Conservation (phyloP, 2,888 invertebrate species). For the Phlogophora meticulosa region DNA sequence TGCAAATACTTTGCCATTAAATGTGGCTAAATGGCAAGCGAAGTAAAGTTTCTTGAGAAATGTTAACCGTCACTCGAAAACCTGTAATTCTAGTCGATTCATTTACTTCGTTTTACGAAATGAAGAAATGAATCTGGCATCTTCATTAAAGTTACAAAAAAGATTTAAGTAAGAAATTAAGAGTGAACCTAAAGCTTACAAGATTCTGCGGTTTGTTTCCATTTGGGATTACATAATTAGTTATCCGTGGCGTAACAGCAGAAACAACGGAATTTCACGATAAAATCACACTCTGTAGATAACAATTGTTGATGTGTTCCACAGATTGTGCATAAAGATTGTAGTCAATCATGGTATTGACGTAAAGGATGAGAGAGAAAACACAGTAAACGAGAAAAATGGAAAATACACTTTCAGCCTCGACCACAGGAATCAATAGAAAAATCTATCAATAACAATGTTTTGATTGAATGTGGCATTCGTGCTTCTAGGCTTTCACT, state of each 20-base stretch:
- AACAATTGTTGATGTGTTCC: slow-evolving; percentile 78
- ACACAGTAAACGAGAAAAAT: slow-evolving; percentile 21
- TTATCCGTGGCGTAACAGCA: slow-evolving; percentile 67
- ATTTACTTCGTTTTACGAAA: slow-evolving; percentile 34
- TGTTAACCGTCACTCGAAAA: slow-evolving; percentile 46
- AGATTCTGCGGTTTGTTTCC: slow-evolving; percentile 59
- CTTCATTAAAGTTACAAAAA: slow-evolving; percentile 45
- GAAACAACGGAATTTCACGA: slow-evolving; percentile 69
- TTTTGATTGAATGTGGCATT: slow-evolving; percentile 67
- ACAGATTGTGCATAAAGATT: slow-evolving; percentile 60
- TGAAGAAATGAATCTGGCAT: slow-evolving; percentile 16
- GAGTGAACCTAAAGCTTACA: slow-evolving; percentile 39
- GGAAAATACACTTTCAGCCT: slow-evolving; percentile 42
- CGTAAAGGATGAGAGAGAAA: slow-evolving; percentile 28
- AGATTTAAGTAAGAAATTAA: slow-evolving; percentile 47
- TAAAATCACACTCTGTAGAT: slow-evolving; percentile 65
- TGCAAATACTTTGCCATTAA: slow-evolving; percentile 49
- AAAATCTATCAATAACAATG: slow-evolving; percentile 55
- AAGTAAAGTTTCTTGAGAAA: slow-evolving; percentile 48
- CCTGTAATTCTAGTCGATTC: slow-evolving; percentile 37
- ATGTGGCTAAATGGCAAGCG: slow-evolving; percentile 42
- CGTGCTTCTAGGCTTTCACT: slow-evolving; percentile 73
- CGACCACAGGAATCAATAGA: slow-evolving; percentile 61
- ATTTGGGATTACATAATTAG: slow-evolving; percentile 66
- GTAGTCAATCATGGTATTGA: slow-evolving; percentile 27